A percentile compares a stretch with the other conserved stretches of the same genome.
These are phyloP conservation scores for Nothocercus julius DNA, from an alignment of 2,113 vertebrate genomes.

Conservation along the genomic window DNA sequence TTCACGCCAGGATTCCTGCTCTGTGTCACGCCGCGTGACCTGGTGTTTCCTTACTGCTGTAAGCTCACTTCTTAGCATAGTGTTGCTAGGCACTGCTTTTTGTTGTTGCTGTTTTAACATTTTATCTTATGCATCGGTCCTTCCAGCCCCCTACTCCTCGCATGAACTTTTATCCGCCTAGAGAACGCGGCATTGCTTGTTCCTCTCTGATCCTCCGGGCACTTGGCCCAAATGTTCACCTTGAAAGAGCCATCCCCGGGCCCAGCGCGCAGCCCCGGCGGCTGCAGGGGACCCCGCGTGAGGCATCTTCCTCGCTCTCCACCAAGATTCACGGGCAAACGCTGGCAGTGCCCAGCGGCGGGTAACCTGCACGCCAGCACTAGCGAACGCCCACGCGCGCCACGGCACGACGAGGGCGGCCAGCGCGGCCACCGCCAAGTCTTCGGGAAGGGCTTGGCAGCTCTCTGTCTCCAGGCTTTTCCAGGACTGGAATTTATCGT, in stretches of 20 bases:
- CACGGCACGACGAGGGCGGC: background rate
- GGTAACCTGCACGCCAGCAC: background rate
- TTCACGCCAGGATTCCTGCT: background rate
- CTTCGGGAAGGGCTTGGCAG: background rate
- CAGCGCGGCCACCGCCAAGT: background rate
- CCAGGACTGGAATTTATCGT: rapidly evolving
- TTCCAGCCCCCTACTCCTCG: background rate
- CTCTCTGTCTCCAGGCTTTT: background rate
- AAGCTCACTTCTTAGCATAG: background rate
- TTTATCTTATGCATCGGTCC: background rate
- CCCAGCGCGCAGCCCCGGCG: background rate
- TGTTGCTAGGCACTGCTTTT: background rate
- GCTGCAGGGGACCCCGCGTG: too few relatives aligned
- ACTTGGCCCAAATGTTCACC: background rate
- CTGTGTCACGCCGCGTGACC: background rate
- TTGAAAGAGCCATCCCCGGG: background rate
- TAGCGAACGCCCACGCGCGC: background rate
- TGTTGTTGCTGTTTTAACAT: background rate
- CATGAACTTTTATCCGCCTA: background rate
- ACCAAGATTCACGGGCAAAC: background rate
- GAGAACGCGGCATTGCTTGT: background rate
- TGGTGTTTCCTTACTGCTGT: background rate
- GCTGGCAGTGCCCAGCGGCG: background rate
- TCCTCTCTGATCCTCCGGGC: background rate
- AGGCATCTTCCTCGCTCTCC: background rate